Evolutionary conservation across 2,113 vertebrate species (phyloP), one percentile per base, ranked within the genome.

Genomic region (Edolisoma coerulescens): DNA sequence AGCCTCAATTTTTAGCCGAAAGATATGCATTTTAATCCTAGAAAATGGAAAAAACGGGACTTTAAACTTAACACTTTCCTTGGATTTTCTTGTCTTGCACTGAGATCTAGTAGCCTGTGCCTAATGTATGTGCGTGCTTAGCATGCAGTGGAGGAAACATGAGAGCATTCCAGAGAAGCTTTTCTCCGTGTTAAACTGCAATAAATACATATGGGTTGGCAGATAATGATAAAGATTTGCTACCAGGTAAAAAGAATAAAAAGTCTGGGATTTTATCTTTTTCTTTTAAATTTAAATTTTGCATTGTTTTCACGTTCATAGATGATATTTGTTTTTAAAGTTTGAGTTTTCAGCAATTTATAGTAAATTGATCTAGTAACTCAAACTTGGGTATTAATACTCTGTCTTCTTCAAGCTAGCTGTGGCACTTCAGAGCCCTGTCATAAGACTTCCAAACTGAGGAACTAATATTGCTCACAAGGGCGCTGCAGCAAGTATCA

Each of bases 81-180:
- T 44, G 30, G 15, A 30, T 54, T 41, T 74, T 28, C 42, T 59
- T 3, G 2, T 45, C 35, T 54, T 28, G 15, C n/a, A 17, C 49
- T 12, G 30, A 56, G 50, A 30, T 41, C 28, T 49, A 41, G 41
- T 21, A 63, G 49, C 47, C 56, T 30, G 11, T 30, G 28, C 1
- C 0, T 70, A 61, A 39, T 3, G 35, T n/a, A 47, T 16, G 26
- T 8, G 24, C 1, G 1, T n/a, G 24, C n/a, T 71, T 79, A 20
- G 45, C 30, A 13, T 17, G 30, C 20, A 39, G 65, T 9, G 17
- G 57, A 71, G 65, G 41, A 70, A 70, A 63, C 24, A 9, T 14
- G 49, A 54, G 6, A 9, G 21, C 24, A 26, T 56, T 63, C 57
- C 57, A 22, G 10, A 47, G 65, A 54, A 63, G 49, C n/a, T 56